A percentile compares a stretch with the other conserved stretches of the same genome.
Evolutionary conservation across 2,113 vertebrate genomes (phyloP).

Genomic region (Mirounga angustirostris): DNA sequence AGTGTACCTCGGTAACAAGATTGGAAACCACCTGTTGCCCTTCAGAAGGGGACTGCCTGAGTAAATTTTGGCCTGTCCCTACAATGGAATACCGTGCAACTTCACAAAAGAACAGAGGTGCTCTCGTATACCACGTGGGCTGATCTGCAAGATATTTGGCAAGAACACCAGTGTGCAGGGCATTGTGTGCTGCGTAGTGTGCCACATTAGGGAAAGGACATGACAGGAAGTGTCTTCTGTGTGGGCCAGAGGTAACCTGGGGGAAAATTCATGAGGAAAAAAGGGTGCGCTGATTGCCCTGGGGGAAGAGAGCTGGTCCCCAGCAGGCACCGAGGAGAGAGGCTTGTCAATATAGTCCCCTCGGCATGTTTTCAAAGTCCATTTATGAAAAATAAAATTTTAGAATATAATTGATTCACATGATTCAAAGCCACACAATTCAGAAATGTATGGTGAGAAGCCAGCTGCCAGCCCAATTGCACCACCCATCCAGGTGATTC

Average conservation of each 20-base stretch:
- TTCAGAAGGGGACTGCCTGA: neutral
- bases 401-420: neutral
- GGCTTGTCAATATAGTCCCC: neutral
- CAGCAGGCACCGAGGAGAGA: neutral
- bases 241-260: neutral
- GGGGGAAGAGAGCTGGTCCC: neutral
- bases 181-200: neutral
- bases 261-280: neutral
- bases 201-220: neutral
- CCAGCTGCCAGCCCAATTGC: neutral
- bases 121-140: neutral
- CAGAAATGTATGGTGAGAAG: neutral
- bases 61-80: neutral
- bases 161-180: neutral
- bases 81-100: neutral
- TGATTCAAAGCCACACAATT: neutral
- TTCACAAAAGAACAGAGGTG: neutral
- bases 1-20: neutral
- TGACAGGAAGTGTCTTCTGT: neutral
- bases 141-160: neutral
- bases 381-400: neutral
- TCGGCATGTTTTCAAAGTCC: neutral
- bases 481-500: neutral
- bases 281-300: neutral
- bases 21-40: neutral